Evolutionary conservation across 2,888 invertebrate genomes (phyloP), one percentile per base, ranked within the genome.

Genomic region (Archaeoteleia sp.): DNA sequence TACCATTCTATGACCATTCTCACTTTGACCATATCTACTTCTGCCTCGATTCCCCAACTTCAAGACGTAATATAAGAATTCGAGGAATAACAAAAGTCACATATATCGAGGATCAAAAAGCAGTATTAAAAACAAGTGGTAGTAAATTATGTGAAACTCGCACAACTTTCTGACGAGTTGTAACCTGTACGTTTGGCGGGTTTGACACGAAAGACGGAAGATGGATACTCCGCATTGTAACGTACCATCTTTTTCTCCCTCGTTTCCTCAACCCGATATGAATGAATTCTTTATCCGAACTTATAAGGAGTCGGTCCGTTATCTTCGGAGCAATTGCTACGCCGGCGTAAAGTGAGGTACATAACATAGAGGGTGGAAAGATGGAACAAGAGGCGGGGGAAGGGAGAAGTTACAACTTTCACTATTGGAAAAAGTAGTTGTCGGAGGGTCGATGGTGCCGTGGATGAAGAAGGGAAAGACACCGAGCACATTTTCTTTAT

Each of bases 391-490:
- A 53, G 45, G 37, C 29, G 45, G 17, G 29, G 34, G 32, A 15
- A 14, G 55, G 27, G 51, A 55, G 46, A 42, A 46, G 43, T 67
- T 55, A 62, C 54, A 71, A 71, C 70, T 70, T 73, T 67, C 48
- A 57, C 70, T 67, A 65, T 69, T 70, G 48, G 34, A 53, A 53
- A 57, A 65, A 70, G 68, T 71, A 40, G 57, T 66, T 66, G 65
- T 65, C 67, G 43, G 34, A 58, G 42, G 49, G 43, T 46, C 49
- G 27, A 30, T 37, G 30, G 35, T 34, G 25, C 35, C 42, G 54
- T 48, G 46, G 45, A 32, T 30, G 13, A 25, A 46, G 40, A 34
- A 30, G 40, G 34, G 23, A 32, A 23, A 32, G 45, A 40, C 29
- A 34, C 39, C 27, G 39, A 30, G 25, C 40, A 25, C 17, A 30